Percentiles rank a stretch among this genome's conserved stretches.
Evolutionary conservation across 2,113 vertebrate species (phyloP).

Genomic region (Otocyon megalotis): DNA sequence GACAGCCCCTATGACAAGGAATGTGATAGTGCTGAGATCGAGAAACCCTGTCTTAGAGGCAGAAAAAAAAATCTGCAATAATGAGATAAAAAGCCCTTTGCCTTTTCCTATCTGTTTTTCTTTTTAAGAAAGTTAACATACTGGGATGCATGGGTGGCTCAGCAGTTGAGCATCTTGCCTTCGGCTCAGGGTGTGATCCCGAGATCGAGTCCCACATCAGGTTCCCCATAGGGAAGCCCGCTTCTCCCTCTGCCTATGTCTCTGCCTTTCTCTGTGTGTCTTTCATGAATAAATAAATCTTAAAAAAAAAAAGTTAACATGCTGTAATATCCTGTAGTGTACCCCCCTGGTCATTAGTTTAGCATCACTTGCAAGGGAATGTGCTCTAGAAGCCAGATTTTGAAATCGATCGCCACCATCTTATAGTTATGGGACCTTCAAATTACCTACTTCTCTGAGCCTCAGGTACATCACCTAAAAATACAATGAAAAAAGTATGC

Average conservation of each 20-base stretch:
- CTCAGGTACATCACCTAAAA: neutral
- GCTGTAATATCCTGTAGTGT: neutral
- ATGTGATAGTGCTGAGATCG: neutral
- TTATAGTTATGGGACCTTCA: neutral
- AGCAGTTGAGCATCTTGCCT: no score
- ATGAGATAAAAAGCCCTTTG: neutral
- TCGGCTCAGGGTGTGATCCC: no score
- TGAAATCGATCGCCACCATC: neutral
- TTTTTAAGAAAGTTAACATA: neutral
- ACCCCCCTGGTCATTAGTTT: neutral
- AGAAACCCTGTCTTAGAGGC: neutral
- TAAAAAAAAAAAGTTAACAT: neutral
- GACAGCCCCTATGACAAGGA: neutral
- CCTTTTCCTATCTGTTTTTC: neutral
- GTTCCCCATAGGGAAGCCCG: no score
- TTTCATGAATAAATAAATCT: no score
- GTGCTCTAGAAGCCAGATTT: neutral
- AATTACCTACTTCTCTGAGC: neutral
- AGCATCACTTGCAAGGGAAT: neutral
- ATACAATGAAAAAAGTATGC: neutral
- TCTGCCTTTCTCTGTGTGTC: no score
- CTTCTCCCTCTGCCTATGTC: no score
- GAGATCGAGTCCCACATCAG: no score
- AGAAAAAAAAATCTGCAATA: neutral
- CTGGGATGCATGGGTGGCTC: no score